phyloP scores from a whole-genome alignment of 2,113 vertebrate genomes.

The Dendropsophus ebraccatus region DNA sequence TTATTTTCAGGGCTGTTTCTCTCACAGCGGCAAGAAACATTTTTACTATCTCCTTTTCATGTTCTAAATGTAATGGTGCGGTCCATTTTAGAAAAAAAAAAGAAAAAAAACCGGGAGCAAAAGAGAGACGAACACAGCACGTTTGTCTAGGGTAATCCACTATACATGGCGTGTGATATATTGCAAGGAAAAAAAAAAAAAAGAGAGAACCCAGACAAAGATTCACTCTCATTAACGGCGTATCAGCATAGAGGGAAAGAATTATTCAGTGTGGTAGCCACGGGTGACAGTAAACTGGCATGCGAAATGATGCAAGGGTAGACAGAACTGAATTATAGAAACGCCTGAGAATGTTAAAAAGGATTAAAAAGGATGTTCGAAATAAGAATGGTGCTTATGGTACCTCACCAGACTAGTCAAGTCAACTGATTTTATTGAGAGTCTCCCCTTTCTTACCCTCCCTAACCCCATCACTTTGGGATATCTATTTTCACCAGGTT shows the following conservation, averaged over 20 bases:
- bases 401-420: not conserved
- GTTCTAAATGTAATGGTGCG: conserved; percentile 65
- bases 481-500: no score
- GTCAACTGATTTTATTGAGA: no score
- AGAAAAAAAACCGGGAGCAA: conserved; percentile 63
- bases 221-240: conserved; percentile 66
- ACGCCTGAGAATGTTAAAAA: conserved; percentile 33
- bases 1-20: conserved; percentile 71
- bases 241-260: conserved; percentile 56
- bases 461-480: no score
- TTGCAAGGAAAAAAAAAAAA: conserved; percentile 26
- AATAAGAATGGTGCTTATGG: conserved; percentile 11
- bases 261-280: conserved; percentile 62
- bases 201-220: conserved; percentile 61
- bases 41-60: conserved; percentile 67
- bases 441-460: no score
- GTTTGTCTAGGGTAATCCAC: conserved; percentile 62
- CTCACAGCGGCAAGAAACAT: conserved; percentile 63
- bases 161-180: conserved; percentile 71
- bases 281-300: conserved; percentile 58
- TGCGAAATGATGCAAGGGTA: conserved; percentile 23
- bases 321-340: conserved; percentile 55
- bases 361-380: conserved; percentile 22
- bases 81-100: conserved; percentile 51
- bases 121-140: conserved; percentile 68